Conservation (phyloP, 2,113 vertebrate genomes). For the Diphyllodes magnificus region DNA sequence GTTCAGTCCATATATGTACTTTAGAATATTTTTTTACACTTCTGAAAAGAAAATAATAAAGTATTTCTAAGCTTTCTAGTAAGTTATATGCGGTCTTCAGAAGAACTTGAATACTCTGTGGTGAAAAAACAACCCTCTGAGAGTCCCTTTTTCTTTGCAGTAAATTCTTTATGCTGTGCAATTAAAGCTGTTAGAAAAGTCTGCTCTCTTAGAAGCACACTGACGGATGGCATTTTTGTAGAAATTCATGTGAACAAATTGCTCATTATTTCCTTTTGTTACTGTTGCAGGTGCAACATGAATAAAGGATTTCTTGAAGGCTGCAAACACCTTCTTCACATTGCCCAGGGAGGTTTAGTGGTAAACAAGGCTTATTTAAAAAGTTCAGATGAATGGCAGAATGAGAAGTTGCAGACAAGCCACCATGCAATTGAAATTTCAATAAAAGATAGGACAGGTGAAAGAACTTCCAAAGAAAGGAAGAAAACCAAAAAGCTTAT, state of each 20-base stretch:
- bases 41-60: constrained; percentile 74
- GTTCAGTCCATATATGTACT: constrained; percentile 75
- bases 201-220: constrained; percentile 25
- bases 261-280: constrained; percentile 51
- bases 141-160: constrained; percentile 44
- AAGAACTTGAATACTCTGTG: constrained; percentile 33
- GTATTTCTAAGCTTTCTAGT: constrained; percentile 60
- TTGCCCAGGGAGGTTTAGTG: neutral
- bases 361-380: neutral
- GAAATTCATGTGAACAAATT: constrained; percentile 42
- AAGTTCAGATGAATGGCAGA: neutral
- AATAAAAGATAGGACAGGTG: neutral
- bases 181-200: constrained; percentile 44
- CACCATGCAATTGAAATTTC: neutral
- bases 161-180: constrained; percentile 39
- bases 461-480: neutral
- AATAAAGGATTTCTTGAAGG: constrained; percentile 25
- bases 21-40: constrained; percentile 79
- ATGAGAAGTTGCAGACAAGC: neutral
- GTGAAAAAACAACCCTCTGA: constrained; percentile 32
- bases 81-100: constrained; percentile 45
- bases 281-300: constrained; percentile 39
- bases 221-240: constrained; percentile 8
- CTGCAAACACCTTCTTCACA: constrained; percentile 9
- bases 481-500: neutral